Percentiles rank a stretch among this genome's conserved stretches.
phyloP scores from a whole-genome alignment of 2,888 invertebrate species.

The Malacosoma neustria region DNA sequence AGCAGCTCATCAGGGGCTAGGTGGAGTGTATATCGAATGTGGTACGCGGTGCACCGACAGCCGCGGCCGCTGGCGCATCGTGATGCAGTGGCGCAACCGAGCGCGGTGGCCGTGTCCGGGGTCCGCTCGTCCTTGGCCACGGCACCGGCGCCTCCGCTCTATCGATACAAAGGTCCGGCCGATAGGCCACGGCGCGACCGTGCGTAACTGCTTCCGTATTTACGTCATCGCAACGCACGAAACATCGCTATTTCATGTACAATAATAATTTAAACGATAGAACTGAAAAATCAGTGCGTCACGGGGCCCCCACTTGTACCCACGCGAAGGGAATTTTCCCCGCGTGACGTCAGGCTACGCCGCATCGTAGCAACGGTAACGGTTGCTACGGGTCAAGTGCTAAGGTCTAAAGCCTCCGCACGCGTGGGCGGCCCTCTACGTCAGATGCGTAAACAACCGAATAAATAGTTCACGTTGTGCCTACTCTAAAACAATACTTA shows the following conservation, averaged over 20 bases:
- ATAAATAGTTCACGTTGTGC: constrained; percentile 23
- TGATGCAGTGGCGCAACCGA: constrained; percentile 34
- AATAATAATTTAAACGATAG: constrained; percentile 30
- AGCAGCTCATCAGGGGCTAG: too few species aligned
- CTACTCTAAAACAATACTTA: constrained; percentile 23
- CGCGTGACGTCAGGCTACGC: constrained; percentile 49
- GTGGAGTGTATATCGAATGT: too few species aligned
- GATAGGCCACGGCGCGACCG: constrained; percentile 30
- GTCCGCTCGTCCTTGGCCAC: constrained; percentile 50
- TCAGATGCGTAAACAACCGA: constrained; percentile 20
- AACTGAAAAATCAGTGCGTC: constrained; percentile 19
- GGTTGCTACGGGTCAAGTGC: constrained; percentile 33
- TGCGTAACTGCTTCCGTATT: constrained; percentile 59
- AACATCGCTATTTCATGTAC: constrained; percentile 17
- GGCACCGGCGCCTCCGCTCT: constrained; percentile 18
- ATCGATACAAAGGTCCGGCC: constrained; percentile 24
- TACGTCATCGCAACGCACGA: constrained; percentile 33
- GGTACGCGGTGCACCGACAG: too few species aligned
- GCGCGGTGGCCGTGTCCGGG: constrained; percentile 33
- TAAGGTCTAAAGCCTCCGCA: constrained; percentile 16
- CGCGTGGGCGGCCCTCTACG: constrained; percentile 27
- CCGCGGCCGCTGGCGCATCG: constrained; percentile 18
- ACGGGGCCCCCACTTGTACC: not conserved
- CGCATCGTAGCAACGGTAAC: constrained; percentile 4
- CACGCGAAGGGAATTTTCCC: constrained; percentile 21